These are phyloP conservation scores for Poeciliopsis presidionis DNA, from an alignment of 2,797 vertebrate species.

Conservation along the genomic window DNA sequence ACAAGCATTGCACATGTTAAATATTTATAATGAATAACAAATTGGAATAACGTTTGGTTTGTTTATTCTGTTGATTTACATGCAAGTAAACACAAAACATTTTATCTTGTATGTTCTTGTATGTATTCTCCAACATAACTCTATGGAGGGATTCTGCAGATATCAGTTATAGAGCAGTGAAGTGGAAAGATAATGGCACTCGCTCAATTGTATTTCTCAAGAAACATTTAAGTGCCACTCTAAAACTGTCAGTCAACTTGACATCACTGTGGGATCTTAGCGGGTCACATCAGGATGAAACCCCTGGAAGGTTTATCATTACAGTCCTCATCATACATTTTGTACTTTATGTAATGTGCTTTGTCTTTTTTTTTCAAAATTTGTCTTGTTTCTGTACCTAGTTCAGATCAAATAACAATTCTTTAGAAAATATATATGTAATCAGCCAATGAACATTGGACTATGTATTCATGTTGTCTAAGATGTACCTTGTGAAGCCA, in stretches of 20 bases:
- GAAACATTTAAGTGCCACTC: slow-evolving; percentile 64
- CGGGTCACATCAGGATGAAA: slow-evolving; percentile 26
- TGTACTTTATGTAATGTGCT: neutral
- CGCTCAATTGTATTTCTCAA: slow-evolving; percentile 60
- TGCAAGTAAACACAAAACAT: neutral
- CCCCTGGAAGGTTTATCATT: slow-evolving; percentile 29
- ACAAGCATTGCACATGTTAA: neutral
- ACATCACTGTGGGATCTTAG: slow-evolving; percentile 30
- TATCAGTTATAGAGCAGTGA: slow-evolving; percentile 39
- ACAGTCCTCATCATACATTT: slow-evolving; percentile 10
- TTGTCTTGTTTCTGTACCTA: neutral
- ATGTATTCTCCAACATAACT: slow-evolving; percentile 17
- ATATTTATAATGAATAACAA: neutral
- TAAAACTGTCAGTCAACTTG: slow-evolving; percentile 62
- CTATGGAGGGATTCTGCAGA: slow-evolving; percentile 22
- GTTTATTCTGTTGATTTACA: neutral
- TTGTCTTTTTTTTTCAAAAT: neutral
- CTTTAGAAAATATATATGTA: neutral
- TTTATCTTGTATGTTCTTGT: neutral
- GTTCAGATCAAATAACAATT: neutral
- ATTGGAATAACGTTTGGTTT: neutral
- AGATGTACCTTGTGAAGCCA: no score
- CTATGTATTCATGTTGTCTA: neutral
- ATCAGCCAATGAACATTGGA: neutral
- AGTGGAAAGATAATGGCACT: slow-evolving; percentile 67